Evolutionary conservation across 2,797 vertebrate genomes (phyloP), one percentile per base, ranked within the genome.

Genomic region (Gallinago stenura): DNA sequence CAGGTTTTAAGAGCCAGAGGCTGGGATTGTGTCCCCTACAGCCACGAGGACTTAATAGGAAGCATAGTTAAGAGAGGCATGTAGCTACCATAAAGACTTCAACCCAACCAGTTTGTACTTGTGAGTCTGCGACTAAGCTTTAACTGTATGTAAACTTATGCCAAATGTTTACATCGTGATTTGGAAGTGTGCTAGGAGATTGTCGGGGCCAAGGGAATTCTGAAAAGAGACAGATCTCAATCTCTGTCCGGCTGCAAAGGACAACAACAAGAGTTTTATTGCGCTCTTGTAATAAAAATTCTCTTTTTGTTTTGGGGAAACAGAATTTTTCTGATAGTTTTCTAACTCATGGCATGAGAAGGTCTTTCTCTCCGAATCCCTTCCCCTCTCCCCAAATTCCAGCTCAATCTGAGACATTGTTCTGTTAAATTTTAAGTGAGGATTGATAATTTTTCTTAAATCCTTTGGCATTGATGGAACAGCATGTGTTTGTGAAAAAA

Each of bases 361-460:
- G 18, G 53, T 37, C 19, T 87, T 72, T 62, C 7, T 56, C 17
- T 64, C 19, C 10, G 2, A 60, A 37, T 48, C 20, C 14, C 3
- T 60, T 77, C 48, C 4, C 75, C 15, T 51, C 14, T 87, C 17
- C 43, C 30, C 39, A 69, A 22, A 51, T 62, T 86, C n/a, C 31
- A 41, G 17, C 28, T 84, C 0, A 0, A 28, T 35, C 50, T 24
- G 35, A 80, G 60, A 73, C 4, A 17, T 7, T 50, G 9, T 57
- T 68, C 22, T 80, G 5, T 57, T 50, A 20, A 26, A 65, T 76
- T 19, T 68, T 62, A 26, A 25, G 19, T 33, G 20, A 9, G 15
- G 15, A 39, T 56, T 4, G 18, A 69, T 54, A 8, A 22, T 68
- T 91, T 81, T 51, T 57, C 31, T 54, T 15, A 78, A 82, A 21